Conservation (phyloP, 2,113 vertebrate species). For the Amphilophus citrinellus region DNA sequence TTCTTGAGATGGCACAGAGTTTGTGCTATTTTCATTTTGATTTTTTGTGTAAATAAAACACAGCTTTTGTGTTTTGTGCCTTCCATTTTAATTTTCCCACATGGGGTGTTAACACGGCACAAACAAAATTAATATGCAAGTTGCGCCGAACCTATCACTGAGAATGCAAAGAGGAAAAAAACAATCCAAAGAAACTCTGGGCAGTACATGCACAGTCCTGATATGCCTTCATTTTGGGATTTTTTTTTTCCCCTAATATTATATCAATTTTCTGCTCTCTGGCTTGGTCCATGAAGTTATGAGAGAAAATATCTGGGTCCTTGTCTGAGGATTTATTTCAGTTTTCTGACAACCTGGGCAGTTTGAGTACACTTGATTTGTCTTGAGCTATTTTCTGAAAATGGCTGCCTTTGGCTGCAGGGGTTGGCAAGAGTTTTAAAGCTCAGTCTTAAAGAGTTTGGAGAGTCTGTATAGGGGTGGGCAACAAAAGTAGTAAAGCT, state of each 20-base stretch:
- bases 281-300: conserved; percentile 5
- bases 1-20: not conserved
- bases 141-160: not conserved
- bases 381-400: conserved; percentile 23
- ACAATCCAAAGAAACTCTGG: not conserved
- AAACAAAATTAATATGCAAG: conserved; percentile 9
- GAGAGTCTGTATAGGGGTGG: not conserved
- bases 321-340: conserved; percentile 27
- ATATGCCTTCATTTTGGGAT: not conserved
- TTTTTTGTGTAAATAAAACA: not conserved
- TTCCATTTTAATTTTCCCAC: not conserved
- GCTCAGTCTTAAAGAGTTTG: not conserved
- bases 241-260: not conserved
- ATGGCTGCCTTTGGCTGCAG: not conserved
- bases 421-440: conserved; percentile 6
- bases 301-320: not conserved
- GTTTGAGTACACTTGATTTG: conserved; percentile 12
- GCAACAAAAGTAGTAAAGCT: conserved; percentile 10
- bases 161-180: not conserved
- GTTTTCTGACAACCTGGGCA: not conserved
- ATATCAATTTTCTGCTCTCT: conserved; percentile 1
- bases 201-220: not conserved
- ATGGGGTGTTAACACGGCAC: not conserved
- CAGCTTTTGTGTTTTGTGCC: not conserved
- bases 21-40: not conserved